Evolutionary conservation across 2,113 vertebrate species (phyloP).

Genomic region (Pholis gunnellus): DNA sequence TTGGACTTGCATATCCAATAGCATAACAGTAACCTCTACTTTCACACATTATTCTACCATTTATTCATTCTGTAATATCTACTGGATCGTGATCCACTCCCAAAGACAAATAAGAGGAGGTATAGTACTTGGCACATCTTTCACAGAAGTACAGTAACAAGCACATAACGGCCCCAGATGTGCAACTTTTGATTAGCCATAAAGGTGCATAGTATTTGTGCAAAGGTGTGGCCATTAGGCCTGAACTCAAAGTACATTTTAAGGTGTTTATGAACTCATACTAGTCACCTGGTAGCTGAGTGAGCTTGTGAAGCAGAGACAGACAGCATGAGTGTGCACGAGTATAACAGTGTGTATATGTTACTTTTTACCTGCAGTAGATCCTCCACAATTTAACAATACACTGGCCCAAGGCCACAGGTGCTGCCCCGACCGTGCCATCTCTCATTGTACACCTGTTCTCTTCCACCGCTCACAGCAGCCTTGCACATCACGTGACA

Average conservation of each 20-base stretch:
- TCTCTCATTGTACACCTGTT: too few relatives aligned
- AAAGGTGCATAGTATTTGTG: not conserved
- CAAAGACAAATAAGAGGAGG: not conserved
- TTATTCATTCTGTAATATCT: not conserved
- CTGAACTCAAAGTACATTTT: too few relatives aligned
- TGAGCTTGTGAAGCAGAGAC: too few relatives aligned
- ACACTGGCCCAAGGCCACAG: too few relatives aligned
- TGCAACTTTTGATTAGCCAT: not conserved
- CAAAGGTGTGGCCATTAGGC: not conserved
- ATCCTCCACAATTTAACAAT: not conserved
- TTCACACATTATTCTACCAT: not conserved
- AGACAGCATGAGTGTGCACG: not conserved
- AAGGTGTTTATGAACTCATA: too few relatives aligned
- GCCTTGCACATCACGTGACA: too few relatives aligned
- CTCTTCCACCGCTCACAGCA: too few relatives aligned
- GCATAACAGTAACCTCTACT: not conserved
- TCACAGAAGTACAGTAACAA: not conserved
- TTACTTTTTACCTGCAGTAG: not conserved
- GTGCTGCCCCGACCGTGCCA: too few relatives aligned
- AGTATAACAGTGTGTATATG: not conserved
- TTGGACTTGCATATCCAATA: not conserved
- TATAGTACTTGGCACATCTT: not conserved
- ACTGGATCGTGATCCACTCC: not conserved
- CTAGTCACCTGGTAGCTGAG: too few relatives aligned
- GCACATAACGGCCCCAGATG: not conserved